Percentiles rank a stretch among this genome's conserved stretches.
These are phyloP conservation scores for Alectura lathami DNA, from an alignment of 2,113 vertebrate species.

Conservation along the genomic window DNA sequence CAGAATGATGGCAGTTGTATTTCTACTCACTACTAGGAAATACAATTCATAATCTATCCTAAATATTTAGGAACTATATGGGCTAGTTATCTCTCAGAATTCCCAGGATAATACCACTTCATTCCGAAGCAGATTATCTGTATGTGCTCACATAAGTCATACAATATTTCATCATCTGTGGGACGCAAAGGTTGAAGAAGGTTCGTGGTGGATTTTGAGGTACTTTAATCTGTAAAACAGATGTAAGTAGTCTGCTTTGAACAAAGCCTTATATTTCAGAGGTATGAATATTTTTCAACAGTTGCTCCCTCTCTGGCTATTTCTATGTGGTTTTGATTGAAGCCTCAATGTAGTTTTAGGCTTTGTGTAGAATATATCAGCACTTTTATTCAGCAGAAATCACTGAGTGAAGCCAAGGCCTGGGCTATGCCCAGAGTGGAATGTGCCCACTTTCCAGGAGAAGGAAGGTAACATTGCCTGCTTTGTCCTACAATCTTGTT, in stretches of 20 bases:
- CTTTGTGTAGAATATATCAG: background rate
- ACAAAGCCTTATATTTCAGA: background rate
- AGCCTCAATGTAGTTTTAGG: background rate
- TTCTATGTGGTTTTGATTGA: background rate
- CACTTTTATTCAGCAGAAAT: background rate
- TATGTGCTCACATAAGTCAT: background rate
- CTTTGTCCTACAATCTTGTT: background rate
- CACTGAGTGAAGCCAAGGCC: background rate
- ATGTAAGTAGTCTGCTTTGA: background rate
- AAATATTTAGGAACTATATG: background rate
- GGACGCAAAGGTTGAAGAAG: background rate
- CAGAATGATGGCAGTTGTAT: background rate
- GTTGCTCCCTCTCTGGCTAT: background rate
- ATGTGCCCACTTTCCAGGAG: accelerated
- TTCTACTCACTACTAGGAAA: background rate
- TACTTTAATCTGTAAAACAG: background rate
- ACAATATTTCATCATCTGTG: background rate
- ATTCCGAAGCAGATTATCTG: background rate
- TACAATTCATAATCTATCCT: background rate
- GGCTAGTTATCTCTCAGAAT: background rate
- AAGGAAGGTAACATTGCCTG: background rate
- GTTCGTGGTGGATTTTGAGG: background rate
- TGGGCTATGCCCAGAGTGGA: background rate
- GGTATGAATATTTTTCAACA: background rate
- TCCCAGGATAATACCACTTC: background rate